These are phyloP conservation scores for Hippocampus mohnikei DNA, from an alignment of 2,113 vertebrate species.

Conservation along the genomic window DNA sequence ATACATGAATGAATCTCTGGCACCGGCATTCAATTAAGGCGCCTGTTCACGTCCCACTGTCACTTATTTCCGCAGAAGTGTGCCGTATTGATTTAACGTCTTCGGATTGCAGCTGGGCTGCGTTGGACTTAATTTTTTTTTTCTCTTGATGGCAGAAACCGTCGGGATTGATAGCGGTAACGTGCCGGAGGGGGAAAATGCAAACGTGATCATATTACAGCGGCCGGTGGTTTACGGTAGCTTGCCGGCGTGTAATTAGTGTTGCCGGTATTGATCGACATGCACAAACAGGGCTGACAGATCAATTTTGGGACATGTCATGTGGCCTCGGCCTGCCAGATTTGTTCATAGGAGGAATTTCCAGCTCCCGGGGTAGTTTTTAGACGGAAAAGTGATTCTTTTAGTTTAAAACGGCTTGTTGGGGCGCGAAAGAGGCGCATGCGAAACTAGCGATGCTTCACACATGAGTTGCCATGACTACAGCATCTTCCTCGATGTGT, in stretches of 20 bases:
- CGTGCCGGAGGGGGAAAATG: background rate
- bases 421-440: too few relatives aligned
- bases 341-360: background rate
- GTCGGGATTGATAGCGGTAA: conserved; percentile 49
- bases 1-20: conserved; percentile 38
- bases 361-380: background rate
- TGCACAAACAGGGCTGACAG: conserved; percentile 33
- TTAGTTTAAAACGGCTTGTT: too few relatives aligned
- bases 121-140: conserved; percentile 27
- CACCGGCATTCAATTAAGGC: conserved; percentile 31
- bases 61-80: conserved; percentile 26
- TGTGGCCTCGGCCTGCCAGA: background rate
- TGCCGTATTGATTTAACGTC: conserved; percentile 41
- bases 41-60: conserved; percentile 44
- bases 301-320: conserved; percentile 36
- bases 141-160: conserved; percentile 34
- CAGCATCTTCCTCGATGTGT: too few relatives aligned
- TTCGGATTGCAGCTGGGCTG: conserved; percentile 39
- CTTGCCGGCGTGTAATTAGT: conserved; percentile 41
- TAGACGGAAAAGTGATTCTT: conserved; percentile 7
- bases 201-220: conserved; percentile 4
- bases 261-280: conserved; percentile 41
- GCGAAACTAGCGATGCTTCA: too few relatives aligned
- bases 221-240: conserved; percentile 24
- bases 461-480: too few relatives aligned